A percentile compares a stretch with the other conserved stretches of the same genome.
Conservation (phyloP, 2,888 invertebrate genomes). For the Drosophila buzzatii region DNA sequence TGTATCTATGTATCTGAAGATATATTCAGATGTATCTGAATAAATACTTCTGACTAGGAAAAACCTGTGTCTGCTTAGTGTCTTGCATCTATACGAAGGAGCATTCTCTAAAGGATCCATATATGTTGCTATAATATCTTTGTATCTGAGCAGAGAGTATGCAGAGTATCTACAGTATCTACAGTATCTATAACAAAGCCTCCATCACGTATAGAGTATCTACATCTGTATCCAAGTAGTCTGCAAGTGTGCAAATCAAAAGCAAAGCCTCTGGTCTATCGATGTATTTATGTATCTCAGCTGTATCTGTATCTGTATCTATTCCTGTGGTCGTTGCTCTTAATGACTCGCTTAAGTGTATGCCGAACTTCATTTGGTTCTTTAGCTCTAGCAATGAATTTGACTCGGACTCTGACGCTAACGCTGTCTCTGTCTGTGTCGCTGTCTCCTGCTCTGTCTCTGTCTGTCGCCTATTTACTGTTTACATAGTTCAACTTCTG, state of each 20-base stretch:
- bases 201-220: background rate
- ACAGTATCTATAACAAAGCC: background rate
- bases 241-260: constrained; percentile 22
- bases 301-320: constrained; percentile 24
- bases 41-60: background rate
- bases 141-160: no score
- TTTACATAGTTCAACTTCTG: constrained; percentile 66
- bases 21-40: background rate
- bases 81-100: background rate
- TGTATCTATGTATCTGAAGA: background rate
- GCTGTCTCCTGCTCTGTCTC: background rate
- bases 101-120: no score
- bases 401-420: constrained; percentile 4
- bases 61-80: background rate
- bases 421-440: background rate
- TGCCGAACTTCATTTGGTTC: constrained; percentile 46
- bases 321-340: constrained; percentile 59
- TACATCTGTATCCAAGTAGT: background rate
- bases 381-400: background rate
- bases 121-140: no score
- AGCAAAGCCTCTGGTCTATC: constrained; percentile 16
- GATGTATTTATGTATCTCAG: constrained; percentile 10
- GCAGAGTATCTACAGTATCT: no score
- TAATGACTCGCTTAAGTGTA: constrained; percentile 51
- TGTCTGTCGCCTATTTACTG: constrained; percentile 64